Evolutionary conservation across 2,113 vertebrate species (phyloP).

Genomic region (Ammodytes dubius): DNA sequence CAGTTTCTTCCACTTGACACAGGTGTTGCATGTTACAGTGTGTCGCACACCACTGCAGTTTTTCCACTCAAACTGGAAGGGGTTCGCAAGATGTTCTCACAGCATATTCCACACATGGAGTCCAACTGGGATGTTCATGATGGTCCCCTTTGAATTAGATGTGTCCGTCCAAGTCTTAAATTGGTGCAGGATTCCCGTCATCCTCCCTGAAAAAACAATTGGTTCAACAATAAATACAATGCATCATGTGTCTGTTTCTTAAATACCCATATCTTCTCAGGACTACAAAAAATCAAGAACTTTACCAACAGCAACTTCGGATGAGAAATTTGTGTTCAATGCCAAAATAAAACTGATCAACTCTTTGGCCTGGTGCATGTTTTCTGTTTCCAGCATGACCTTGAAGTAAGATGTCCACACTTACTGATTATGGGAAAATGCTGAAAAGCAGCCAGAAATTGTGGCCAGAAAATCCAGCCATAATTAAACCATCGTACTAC

Average conservation of each 20-base stretch:
- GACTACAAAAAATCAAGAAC: neutral
- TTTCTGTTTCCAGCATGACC: conserved; percentile 12
- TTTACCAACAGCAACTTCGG: neutral
- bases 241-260: neutral
- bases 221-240: neutral
- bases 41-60: no score
- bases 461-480: neutral
- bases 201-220: neutral
- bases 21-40: neutral
- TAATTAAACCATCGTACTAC: neutral
- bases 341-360: neutral
- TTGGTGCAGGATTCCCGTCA: neutral
- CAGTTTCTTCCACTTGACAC: neutral
- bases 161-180: no score
- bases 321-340: neutral
- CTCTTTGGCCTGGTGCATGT: neutral
- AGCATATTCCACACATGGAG: neutral
- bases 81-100: neutral
- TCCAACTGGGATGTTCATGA: neutral
- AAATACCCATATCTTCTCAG: neutral
- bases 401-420: conserved; percentile 28
- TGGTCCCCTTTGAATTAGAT: no score
- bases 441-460: conserved; percentile 6
- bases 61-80: no score
- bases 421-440: neutral